These are phyloP conservation scores for Acronicta leporina DNA, from an alignment of 2,888 invertebrate genomes.

Conservation along the genomic window DNA sequence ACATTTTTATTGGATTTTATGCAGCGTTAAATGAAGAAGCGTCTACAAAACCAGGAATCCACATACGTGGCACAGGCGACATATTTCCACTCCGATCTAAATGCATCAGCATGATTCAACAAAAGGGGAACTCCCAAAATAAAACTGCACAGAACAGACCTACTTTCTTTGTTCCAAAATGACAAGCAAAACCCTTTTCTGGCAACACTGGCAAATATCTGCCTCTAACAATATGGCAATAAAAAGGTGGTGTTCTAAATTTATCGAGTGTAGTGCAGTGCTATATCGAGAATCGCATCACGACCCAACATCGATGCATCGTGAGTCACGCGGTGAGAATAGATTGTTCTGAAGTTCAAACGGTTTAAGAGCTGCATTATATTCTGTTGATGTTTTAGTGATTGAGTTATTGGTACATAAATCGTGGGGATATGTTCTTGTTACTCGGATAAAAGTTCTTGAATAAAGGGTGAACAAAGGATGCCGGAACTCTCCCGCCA, in stretches of 20 bases:
- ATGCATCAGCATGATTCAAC: slow-evolving; percentile 11
- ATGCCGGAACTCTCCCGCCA: too few relatives aligned
- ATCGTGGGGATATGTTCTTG: neutral
- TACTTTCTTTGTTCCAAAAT: slow-evolving; percentile 25
- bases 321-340: slow-evolving; percentile 58
- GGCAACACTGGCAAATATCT: slow-evolving; percentile 27
- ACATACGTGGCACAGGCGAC: neutral
- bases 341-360: slow-evolving; percentile 61
- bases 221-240: slow-evolving; percentile 40
- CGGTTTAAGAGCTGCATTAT: slow-evolving; percentile 46
- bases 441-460: too few relatives aligned
- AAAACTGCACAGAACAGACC: slow-evolving; percentile 6
- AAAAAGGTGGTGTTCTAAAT: slow-evolving; percentile 42
- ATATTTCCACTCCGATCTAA: neutral
- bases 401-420: slow-evolving; percentile 25
- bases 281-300: slow-evolving; percentile 56
- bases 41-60: neutral
- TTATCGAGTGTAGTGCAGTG: slow-evolving; percentile 37
- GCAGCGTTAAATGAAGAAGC: neutral
- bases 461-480: too few relatives aligned
- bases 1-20: neutral
- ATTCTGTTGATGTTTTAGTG: slow-evolving; percentile 19
- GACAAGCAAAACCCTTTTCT: slow-evolving; percentile 5
- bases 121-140: slow-evolving; percentile 15
- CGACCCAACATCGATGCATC: slow-evolving; percentile 56